Evolutionary conservation across 2,888 invertebrate species (phyloP), one percentile per base, ranked within the genome.

Genomic region (Phengaris arion): DNA sequence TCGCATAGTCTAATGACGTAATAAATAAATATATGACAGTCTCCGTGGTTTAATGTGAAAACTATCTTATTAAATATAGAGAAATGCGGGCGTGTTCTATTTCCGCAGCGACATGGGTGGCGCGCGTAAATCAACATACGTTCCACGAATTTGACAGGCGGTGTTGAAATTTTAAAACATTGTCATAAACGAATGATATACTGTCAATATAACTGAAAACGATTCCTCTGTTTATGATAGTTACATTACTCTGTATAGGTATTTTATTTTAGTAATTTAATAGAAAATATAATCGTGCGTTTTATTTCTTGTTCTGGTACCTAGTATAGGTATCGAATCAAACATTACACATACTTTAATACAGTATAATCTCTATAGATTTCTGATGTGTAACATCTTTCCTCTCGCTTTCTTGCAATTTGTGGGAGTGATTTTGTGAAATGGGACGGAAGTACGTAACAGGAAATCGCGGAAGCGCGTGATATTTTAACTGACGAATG

Each of bases 61-160:
- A 52, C 48, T 13, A 72, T 7, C 15, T 72, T 70, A 52, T 69
- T 22, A 75, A 70, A 68, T 51, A 64, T 74, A n/a, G 69, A 75
- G 64, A 54, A 48, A 74, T 57, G 35, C 6, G 57, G 51, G 57
- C 74, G 13, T 46, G 57, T 84, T 88, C 90, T 91, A 91, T 91
- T 90, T 87, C 82, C 78, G 85, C 80, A 81, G 81, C 90, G 82
- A 86, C 87, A 86, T 91, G 91, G 91, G 91, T 91, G 91, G 91
- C 85, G 81, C 81, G 81, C 80, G 80, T 82, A 84, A 84, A 90
- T 81, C 80, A 81, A 85, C 85, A 87, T 90, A 89, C 89, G 89
- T 89, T 91, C 89, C 87, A 83, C 85, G 89, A 89, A 87, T 85
- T 85, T 84, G 84, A 85, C 83, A 81, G 85, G 81, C 82, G 80